Conservation (phyloP, 1,140 invertebrate species). For the Drosophila willistoni region DNA sequence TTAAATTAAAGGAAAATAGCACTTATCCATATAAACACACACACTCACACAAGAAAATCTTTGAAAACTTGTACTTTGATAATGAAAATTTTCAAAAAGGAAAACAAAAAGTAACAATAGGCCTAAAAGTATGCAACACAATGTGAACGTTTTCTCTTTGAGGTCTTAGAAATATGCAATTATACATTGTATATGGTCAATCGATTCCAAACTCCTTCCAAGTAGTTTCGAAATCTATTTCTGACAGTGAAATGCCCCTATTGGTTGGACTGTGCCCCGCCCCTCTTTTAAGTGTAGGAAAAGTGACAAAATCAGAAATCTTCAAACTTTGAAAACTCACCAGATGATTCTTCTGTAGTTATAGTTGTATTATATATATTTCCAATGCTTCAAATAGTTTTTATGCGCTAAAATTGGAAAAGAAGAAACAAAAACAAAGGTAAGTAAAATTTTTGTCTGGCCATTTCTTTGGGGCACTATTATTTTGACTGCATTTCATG, state of each 20-base stretch:
- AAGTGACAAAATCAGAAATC: no score
- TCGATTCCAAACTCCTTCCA: background rate
- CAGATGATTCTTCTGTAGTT: no score
- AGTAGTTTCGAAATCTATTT: no score
- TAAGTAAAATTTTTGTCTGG: background rate
- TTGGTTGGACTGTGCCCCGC: no score
- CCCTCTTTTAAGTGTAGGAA: no score
- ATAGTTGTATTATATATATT: no score
- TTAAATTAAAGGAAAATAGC: constrained; percentile 6
- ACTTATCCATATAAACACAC: background rate
- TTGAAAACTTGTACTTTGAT: no score
- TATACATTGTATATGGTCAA: background rate
- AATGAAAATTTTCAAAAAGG: constrained; percentile 2
- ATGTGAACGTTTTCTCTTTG: background rate
- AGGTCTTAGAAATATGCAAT: background rate
- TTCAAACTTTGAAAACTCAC: no score
- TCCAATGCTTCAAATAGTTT: no score
- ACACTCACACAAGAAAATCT: background rate
- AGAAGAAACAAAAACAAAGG: background rate
- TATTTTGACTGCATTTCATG: background rate
- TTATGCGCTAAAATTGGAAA: background rate
- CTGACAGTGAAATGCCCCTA: no score
- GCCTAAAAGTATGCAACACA: constrained; percentile 41
- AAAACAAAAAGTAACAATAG: background rate
- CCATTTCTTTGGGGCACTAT: no score